Conservation (phyloP, 1,140 invertebrate species). For the Eulimnadia texana region DNA sequence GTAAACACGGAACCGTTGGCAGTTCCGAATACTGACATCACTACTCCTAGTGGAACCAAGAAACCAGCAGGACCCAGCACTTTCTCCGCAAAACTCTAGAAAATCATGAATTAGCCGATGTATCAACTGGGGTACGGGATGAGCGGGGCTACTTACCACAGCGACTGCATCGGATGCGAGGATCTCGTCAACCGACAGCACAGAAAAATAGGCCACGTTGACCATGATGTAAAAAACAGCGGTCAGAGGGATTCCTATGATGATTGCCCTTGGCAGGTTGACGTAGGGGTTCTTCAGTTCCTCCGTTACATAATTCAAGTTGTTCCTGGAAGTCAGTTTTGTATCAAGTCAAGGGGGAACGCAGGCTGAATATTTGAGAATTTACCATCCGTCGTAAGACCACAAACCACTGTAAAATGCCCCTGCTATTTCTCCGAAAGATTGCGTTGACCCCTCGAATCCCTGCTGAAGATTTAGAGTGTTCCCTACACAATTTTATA, state of each 20-base stretch:
- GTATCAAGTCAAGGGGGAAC: not conserved
- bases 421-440: conserved; percentile 74
- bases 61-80: conserved; percentile 43
- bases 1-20: conserved; percentile 58
- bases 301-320: not conserved
- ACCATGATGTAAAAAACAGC: conserved; percentile 76
- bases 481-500: conserved; percentile 49
- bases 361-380: too few species aligned
- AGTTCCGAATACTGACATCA: conserved; percentile 56
- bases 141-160: conserved; percentile 58
- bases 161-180: conserved; percentile 66
- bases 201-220: conserved; percentile 86
- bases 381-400: conserved; percentile 96
- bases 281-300: not conserved
- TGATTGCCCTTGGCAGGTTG: conserved; percentile 42
- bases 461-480: conserved; percentile 73
- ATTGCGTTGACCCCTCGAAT: conserved; percentile 56
- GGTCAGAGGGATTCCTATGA: conserved; percentile 77
- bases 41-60: conserved; percentile 53
- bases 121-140: too few species aligned
- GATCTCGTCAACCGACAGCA: conserved; percentile 63
- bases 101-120: not conserved
- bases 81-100: conserved; percentile 41
- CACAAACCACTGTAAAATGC: conserved; percentile 96
- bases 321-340: not conserved